Evolutionary conservation across 2,113 vertebrate genomes (phyloP).

Genomic region (Rana temporaria): DNA sequence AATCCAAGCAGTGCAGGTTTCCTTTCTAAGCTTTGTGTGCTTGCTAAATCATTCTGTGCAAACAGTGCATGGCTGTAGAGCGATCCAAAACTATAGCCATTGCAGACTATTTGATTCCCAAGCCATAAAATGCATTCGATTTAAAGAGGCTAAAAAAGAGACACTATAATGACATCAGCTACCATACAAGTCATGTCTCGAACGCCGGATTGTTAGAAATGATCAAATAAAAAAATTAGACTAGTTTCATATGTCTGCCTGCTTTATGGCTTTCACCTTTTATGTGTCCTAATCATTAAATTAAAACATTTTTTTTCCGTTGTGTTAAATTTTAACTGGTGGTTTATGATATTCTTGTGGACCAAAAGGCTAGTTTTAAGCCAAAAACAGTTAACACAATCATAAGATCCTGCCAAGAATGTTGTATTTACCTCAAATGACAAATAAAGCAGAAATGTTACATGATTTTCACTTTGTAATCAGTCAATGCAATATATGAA

Average conservation of each 20-base stretch:
- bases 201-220: constrained; percentile 19
- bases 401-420: not conserved
- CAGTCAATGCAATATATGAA: not conserved
- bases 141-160: constrained; percentile 46
- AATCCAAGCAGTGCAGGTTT: constrained; percentile 34
- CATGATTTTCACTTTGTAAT: not conserved
- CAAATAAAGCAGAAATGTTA: not conserved
- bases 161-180: constrained; percentile 53
- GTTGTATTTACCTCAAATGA: not conserved
- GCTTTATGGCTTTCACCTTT: constrained; percentile 34
- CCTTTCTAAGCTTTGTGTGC: constrained; percentile 31
- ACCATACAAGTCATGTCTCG: constrained; percentile 35
- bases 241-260: constrained; percentile 46
- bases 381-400: constrained; percentile 2
- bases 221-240: constrained; percentile 33
- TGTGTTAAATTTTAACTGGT: not conserved
- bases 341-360: not conserved
- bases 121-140: constrained; percentile 27
- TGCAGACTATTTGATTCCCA: constrained; percentile 46
- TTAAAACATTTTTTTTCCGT: not conserved
- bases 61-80: constrained; percentile 35
- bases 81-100: constrained; percentile 14
- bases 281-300: constrained; percentile 9
- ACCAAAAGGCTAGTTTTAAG: not conserved
- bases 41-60: constrained; percentile 44